These are phyloP conservation scores for Berghia stephanieae DNA, from an alignment of 1,140 invertebrate genomes.

Conservation along the genomic window DNA sequence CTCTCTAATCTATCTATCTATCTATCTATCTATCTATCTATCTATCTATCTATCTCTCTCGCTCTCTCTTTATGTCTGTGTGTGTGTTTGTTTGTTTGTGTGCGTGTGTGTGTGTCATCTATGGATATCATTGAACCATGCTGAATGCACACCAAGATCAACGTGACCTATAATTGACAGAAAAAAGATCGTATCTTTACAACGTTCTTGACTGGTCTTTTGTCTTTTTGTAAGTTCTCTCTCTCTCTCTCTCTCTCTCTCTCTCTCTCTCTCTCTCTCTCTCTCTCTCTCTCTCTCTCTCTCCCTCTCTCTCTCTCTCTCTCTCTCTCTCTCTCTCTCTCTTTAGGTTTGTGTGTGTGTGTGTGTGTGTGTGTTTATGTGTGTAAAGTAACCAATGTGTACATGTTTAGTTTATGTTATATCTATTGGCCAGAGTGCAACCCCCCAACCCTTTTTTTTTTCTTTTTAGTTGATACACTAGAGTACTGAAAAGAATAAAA, in stretches of 20 bases:
- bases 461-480: neutral
- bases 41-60: neutral
- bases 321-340: neutral
- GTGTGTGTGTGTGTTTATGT: too few relatives aligned
- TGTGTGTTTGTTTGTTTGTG: too few relatives aligned
- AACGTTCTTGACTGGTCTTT: neutral
- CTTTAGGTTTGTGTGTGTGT: too few relatives aligned
- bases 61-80: neutral
- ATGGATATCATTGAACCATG: neutral
- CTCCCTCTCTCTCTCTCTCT: neutral
- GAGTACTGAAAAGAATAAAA: too few relatives aligned
- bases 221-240: neutral
- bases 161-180: neutral
- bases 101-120: too few relatives aligned
- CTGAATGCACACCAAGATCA: neutral
- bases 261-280: constrained; percentile 5
- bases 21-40: neutral
- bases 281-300: neutral
- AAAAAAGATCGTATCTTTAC: neutral
- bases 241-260: neutral
- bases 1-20: too few relatives aligned
- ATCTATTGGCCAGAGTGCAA: neutral
- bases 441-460: neutral
- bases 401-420: neutral
- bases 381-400: neutral